Evolutionary conservation across 2,797 vertebrate species (phyloP), one percentile per base, ranked within the genome.

Genomic region (Trematomus bernacchii): DNA sequence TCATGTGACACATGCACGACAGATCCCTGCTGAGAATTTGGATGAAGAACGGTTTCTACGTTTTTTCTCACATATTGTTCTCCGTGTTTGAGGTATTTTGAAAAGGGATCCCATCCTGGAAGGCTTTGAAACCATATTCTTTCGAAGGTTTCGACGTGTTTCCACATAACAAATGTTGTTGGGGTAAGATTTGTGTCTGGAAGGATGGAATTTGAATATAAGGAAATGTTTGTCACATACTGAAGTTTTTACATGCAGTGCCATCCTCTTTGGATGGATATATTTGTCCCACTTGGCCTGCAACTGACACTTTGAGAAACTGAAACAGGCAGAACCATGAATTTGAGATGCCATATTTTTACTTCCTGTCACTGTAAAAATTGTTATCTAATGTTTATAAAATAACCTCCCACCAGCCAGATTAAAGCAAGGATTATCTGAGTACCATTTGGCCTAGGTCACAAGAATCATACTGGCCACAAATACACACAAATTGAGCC

Each of bases 381-480:
- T 40, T 46, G 30, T 82, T 62, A 69, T 69, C 51, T 70, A 74
- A 77, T 23, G n/a, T n/a, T 62, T 23, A 61, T 43, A 77, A 18
- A 62, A 81, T 68, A 87, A 59, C 42, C 30, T 69, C 63, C 59
- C 21, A 40, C 27, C 63, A 77, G 30, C 13, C 50, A 73, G 66
- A 71, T 72, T 69, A 72, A 68, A 80, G 57, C 64, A 72, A 52
- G 69, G 73, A 76, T 71, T 84, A 81, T 71, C 23, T 62, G 8
- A 55, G 30, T 42, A 18, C 23, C 63, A n/a, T 73, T 33, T 70
- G 51, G 15, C 68, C 10, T 13, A 27, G 27, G 27, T 71, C 48
- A 57, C 10, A 19, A 66, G 1, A 51, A 67, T 51, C 48, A 70
- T 48, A 62, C 33, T 73, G 53, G n/a, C 16, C 16, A 64, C 18